A percentile compares a stretch with the other conserved stretches of the same genome.
phyloP scores from a whole-genome alignment of 2,797 vertebrate genomes.

The Serranus cabrilla region DNA sequence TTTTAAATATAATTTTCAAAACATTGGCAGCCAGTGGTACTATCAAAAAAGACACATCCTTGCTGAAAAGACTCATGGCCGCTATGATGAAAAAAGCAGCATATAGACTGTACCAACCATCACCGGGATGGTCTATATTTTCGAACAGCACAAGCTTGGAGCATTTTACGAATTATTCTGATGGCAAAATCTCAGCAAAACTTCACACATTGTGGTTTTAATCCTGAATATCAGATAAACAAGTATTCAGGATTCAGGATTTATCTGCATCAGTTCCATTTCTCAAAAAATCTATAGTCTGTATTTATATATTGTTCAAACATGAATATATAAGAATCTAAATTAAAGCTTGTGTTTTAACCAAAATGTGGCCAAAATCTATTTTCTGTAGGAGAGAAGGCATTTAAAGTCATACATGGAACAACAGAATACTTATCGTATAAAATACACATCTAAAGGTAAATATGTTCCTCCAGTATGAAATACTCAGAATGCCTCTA shows the following conservation, averaged over 20 bases:
- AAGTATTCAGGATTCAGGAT: background rate
- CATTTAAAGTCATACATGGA: background rate
- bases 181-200: background rate
- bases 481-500: background rate
- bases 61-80: no score
- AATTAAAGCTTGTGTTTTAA: background rate
- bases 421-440: background rate
- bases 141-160: background rate
- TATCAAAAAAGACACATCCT: no score
- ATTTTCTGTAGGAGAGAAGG: background rate
- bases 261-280: background rate
- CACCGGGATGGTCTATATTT: background rate
- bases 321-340: no score
- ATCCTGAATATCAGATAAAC: background rate
- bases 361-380: background rate
- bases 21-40: no score
- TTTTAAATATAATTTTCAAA: no score
- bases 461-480: conserved; percentile 14
- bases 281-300: background rate
- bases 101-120: background rate
- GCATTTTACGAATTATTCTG: no score
- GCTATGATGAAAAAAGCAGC: no score
- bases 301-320: background rate
- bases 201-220: background rate
- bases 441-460: background rate